Base-by-base conservation (phyloP, 1,140 invertebrate species). In the Bursaphelenchus mucronatus region DNA sequence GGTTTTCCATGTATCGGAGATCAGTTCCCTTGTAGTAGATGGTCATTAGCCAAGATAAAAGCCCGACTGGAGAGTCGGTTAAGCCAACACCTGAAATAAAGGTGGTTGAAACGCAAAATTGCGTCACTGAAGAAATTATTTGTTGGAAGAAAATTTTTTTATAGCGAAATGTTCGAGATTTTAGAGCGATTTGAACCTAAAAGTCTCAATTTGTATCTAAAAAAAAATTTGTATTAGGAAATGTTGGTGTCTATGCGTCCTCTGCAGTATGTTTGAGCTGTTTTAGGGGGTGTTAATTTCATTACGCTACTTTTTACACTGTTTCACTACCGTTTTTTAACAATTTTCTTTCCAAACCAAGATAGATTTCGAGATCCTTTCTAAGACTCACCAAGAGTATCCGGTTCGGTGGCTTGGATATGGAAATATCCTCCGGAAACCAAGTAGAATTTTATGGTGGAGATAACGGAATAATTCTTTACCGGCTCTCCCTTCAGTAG, bases 1-100 rank as follows among this genome's bases (percentile, higher is more conserved):
- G 73, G 17, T 85, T 78, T 0, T 83, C 41, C 15, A 63, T 49
- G 54, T 68, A 64, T 6, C 66, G 43, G 0, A 53, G 51, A 78
- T 91, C 87, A 0, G 88, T 90, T 86, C 87, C 89, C 0, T 87
- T 84, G 8, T 87, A 88, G 76, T 91, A 91, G 81, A 92, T 92
- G 79, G 93, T 90, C 4, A 92, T 76, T 9, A 91, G 87, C 70
- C 92, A 92, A 0, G 86, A 88, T 4, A 90, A 89, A 21, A 92
- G 77, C 0, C 88, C 89, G 1, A 86, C 84, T 0, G 90, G 90
- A 40, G 82, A 82, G 57, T 85, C 82, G 45, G 78, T 74, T 49
- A 76, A 64, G 10, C 53, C 62, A 43, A 70, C 70, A 44, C 75
- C 64, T 67, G 47, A 70, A 61, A 65, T 54, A 41, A 17, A 21